Evolutionary conservation across 1,140 invertebrate genomes (phyloP).

Genomic region (Scylla paramamosain): DNA sequence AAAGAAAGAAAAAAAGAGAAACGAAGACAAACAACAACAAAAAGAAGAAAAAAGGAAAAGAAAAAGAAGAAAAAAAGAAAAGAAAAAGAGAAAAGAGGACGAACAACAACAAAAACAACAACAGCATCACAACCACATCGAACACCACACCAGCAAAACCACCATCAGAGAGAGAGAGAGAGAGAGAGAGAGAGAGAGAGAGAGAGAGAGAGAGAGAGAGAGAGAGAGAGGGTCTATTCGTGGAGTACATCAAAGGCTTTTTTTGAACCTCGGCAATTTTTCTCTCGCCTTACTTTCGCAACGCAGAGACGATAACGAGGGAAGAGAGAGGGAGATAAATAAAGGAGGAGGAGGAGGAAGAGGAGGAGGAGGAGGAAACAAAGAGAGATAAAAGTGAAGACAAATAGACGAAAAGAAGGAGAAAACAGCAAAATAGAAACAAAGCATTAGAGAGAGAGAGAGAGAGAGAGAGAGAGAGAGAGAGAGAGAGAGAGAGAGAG

Average conservation of each 20-base stretch:
- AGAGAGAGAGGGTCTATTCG: too few relatives aligned
- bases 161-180: too few relatives aligned
- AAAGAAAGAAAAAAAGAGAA: neutral
- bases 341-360: neutral
- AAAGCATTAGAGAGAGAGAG: neutral
- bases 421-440: neutral
- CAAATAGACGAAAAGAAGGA: neutral
- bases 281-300: too few relatives aligned
- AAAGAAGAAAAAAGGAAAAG: too few relatives aligned
- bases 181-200: too few relatives aligned
- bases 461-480: slow-evolving; percentile 1
- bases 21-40: neutral
- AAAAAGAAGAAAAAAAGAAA: neutral
- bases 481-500: neutral
- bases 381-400: neutral
- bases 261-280: too few relatives aligned
- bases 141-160: too few relatives aligned
- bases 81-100: neutral
- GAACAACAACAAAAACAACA: too few relatives aligned
- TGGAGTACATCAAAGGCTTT: too few relatives aligned
- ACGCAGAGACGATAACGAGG: too few relatives aligned
- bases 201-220: too few relatives aligned
- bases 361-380: neutral
- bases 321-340: neutral
- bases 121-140: too few relatives aligned